phyloP scores from a whole-genome alignment of 2,888 invertebrate species.

The Eurytoma californica region DNA sequence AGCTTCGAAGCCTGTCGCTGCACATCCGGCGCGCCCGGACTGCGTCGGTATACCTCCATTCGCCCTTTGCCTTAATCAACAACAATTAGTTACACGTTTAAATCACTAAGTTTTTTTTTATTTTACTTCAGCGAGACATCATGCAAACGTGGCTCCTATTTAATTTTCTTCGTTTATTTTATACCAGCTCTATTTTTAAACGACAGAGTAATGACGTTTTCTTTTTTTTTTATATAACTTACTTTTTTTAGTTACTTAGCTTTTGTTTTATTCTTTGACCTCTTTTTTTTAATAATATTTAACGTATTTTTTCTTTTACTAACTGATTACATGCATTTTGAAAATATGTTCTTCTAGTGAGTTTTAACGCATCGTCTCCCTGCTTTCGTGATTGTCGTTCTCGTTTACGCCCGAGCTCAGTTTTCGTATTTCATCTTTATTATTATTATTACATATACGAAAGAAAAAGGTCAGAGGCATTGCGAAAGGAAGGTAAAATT shows the following conservation, averaged over 20 bases:
- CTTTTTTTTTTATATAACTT: neutral
- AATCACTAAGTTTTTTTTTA: conserved; percentile 32
- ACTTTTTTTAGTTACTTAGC: too few species aligned
- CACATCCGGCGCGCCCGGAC: neutral
- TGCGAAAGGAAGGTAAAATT: conserved; percentile 6
- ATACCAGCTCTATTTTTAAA: conserved; percentile 44
- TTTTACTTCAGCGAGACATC: conserved; percentile 38
- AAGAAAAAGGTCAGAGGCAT: neutral
- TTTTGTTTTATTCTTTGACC: conserved; percentile 15
- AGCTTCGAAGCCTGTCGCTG: too few species aligned
- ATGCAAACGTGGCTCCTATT: conserved; percentile 56
- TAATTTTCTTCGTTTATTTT: conserved; percentile 35
- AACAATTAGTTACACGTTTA: conserved; percentile 47
- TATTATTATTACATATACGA: neutral
- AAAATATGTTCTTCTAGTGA: conserved; percentile 51
- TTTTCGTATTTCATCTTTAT: neutral
- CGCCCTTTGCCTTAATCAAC: conserved; percentile 23
- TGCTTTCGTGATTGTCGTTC: conserved; percentile 49
- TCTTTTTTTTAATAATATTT: conserved; percentile 7
- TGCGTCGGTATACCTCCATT: conserved; percentile 4
- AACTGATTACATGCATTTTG: conserved; percentile 43
- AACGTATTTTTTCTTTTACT: conserved; percentile 28
- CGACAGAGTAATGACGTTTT: conserved; percentile 25
- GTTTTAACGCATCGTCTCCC: conserved; percentile 13
- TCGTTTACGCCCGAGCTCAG: neutral